Evolutionary conservation across 2,888 invertebrate genomes (phyloP), one percentile per base, ranked within the genome.

Genomic region (Patella pellucida): DNA sequence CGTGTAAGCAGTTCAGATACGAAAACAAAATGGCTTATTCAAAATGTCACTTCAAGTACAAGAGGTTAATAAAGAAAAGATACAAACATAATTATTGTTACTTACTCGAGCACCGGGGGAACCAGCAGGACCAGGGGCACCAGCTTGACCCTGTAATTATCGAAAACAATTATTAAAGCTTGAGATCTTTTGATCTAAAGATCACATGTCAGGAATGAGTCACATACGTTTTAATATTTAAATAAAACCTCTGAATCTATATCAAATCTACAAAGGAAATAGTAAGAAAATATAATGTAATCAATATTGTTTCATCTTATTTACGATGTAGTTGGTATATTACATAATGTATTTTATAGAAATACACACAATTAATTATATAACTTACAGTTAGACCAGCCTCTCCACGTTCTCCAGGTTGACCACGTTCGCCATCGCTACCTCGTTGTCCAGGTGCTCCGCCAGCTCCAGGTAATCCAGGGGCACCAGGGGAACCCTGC

Each of bases 341-440:
- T 62, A 62, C n/a, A 62, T 19, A n/a, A 62, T n/a, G 62, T 19
- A 72, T 52, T 62, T 11, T 16, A 31, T 9, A 70, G 50, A n/a
- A 71, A 16, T 54, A 23, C 16, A 52, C 19, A 54, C 11, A 69
- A n/a, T 16, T 41, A 41, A 41, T 41, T 52, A 5, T 1, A 14
- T 23, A 23, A 78, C 78, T 78, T 73, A 81, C 81, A 67, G 50
- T 50, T n/a, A 52, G 14, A 69, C 96, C 96, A 69, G 94, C 93
- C 80, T 93, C 91, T 23, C 96, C 96, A 51, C 94, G 93, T 73
- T 93, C 93, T 52, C 96, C 88, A 52, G 84, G 82, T 2, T 81
- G 73, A 67, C 88, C 88, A 73, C 84, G 82, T 12, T 85, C 79
- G 68, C 89, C 89, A 41, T 85, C 83, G 73, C 82, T 83, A 52